phyloP scores from a whole-genome alignment of 2,888 invertebrate species.

The Anarsia innoxiella region DNA sequence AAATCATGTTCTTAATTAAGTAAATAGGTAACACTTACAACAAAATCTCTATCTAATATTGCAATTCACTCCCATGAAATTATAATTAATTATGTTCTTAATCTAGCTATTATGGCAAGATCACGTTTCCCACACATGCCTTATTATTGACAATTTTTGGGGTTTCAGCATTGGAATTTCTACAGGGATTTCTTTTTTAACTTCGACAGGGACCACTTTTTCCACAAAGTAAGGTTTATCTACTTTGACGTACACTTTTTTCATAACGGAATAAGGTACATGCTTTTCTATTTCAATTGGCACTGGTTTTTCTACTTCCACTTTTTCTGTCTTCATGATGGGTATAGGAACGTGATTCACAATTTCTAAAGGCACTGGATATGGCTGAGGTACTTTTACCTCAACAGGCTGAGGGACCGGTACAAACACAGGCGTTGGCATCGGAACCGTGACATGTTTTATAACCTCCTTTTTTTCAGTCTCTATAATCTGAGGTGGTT shows the following conservation, averaged over 20 bases:
- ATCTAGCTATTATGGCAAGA: constrained; percentile 11
- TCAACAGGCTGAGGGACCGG: constrained; percentile 35
- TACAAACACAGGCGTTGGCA: constrained; percentile 30
- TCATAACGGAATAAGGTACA: constrained; percentile 25
- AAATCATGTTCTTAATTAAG: constrained; percentile 2
- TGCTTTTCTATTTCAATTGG: constrained; percentile 28
- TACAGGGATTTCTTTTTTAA: constrained; percentile 29
- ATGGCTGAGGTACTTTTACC: constrained; percentile 31
- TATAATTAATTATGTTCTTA: constrained; percentile 7
- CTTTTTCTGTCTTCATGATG: constrained; percentile 28
- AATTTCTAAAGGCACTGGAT: constrained; percentile 32
- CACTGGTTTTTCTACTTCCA: constrained; percentile 29
- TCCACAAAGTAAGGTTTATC: constrained; percentile 35
- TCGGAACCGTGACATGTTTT: constrained; percentile 28
- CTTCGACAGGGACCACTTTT: constrained; percentile 27
- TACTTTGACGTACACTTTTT: constrained; percentile 33
- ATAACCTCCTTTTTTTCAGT: constrained; percentile 31
- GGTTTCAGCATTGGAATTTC: constrained; percentile 27
- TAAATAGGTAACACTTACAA: constrained; percentile 12
- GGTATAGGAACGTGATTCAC: constrained; percentile 29
- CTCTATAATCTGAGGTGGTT: constrained; percentile 28
- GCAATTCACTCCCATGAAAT: neutral
- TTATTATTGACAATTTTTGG: constrained; percentile 34
- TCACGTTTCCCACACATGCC: constrained; percentile 44
- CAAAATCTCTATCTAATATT: neutral